Evolutionary conservation across 2,888 invertebrate species (phyloP).

Genomic region (Coenonympha arcania): DNA sequence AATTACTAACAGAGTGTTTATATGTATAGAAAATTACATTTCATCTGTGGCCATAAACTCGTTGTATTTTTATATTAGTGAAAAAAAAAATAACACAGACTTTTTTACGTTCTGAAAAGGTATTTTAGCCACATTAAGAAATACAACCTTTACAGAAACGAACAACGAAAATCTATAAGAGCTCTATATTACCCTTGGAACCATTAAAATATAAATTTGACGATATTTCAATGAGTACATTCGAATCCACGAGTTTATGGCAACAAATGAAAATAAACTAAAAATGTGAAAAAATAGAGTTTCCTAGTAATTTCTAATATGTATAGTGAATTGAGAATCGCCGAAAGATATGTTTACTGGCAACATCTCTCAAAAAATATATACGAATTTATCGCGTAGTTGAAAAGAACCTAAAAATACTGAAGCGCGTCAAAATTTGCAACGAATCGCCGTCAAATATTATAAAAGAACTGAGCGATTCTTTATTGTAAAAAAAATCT

Average conservation of each 20-base stretch:
- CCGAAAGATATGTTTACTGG: conserved; percentile 72
- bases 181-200: too few species aligned
- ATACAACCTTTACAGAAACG: too few species aligned
- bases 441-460: conserved; percentile 20
- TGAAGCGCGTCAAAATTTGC: conserved; percentile 30
- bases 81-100: too few species aligned
- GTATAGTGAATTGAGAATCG: conserved; percentile 57
- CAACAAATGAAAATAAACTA: conserved; percentile 28
- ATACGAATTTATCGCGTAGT: conserved; percentile 66
- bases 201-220: too few species aligned
- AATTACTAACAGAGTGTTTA: conserved; percentile 29
- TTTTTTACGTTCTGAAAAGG: too few species aligned
- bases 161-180: too few species aligned
- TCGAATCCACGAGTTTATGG: conserved; percentile 26
- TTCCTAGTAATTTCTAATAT: conserved; percentile 34
- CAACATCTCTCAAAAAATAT: conserved; percentile 65
- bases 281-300: conserved; percentile 21
- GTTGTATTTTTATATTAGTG: too few species aligned
- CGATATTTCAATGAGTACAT: not conserved
- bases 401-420: conserved; percentile 30
- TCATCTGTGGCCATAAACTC: conserved; percentile 31
- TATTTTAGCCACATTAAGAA: too few species aligned
- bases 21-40: conserved; percentile 18
- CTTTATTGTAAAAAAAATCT: not conserved
- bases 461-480: conserved; percentile 15